Conservation (phyloP, 2,888 invertebrate genomes). For the Chrysodeixis includens region DNA sequence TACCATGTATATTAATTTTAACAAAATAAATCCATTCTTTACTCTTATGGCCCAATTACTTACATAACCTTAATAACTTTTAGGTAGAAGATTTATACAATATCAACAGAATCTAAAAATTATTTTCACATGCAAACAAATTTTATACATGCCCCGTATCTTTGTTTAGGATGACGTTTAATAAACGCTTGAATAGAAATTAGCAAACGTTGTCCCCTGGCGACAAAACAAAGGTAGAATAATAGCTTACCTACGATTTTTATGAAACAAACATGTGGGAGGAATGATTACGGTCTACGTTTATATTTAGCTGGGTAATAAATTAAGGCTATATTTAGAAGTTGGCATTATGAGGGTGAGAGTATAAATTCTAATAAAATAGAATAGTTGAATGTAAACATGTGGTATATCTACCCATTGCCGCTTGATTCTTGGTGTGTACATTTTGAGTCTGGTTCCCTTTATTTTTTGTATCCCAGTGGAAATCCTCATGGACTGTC, state of each 20-base stretch:
- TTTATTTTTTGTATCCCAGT: no score
- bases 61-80: constrained; percentile 20
- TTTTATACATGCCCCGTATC: constrained; percentile 43
- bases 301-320: background rate
- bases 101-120: constrained; percentile 12
- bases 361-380: no score
- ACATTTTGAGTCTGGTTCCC: no score
- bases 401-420: no score
- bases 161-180: constrained; percentile 60
- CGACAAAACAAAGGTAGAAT: constrained; percentile 40
- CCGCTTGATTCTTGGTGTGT: no score
- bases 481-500: no score
- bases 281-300: constrained; percentile 21
- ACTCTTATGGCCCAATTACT: constrained; percentile 12
- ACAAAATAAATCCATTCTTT: constrained; percentile 21
- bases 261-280: constrained; percentile 30
- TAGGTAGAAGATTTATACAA: constrained; percentile 14
- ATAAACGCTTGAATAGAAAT: constrained; percentile 50
- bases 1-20: constrained; percentile 13
- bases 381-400: no score
- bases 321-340: background rate
- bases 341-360: background rate
- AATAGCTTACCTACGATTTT: constrained; percentile 32
- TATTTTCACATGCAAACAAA: constrained; percentile 30
- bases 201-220: constrained; percentile 36